Percentiles rank a stretch among this genome's conserved stretches.
These are phyloP conservation scores for Drosophila varians DNA, from an alignment of 1,140 invertebrate genomes.

Conservation along the genomic window DNA sequence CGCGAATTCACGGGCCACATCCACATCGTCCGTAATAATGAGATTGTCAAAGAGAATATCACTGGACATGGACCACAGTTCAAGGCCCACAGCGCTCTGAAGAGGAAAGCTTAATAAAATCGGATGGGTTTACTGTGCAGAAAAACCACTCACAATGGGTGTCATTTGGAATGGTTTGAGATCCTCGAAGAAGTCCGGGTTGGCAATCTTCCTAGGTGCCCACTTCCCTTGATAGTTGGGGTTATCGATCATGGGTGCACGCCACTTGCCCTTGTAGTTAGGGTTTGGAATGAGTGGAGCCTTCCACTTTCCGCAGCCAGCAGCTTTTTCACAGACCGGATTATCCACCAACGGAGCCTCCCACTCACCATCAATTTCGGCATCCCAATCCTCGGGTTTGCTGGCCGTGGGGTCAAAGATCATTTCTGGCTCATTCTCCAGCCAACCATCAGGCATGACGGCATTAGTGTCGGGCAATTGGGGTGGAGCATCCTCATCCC, in stretches of 20 bases:
- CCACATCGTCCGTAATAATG: slow-evolving; percentile 93
- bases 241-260: slow-evolving; percentile 94
- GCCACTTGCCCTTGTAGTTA: slow-evolving; percentile 96
- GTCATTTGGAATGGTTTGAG: slow-evolving; percentile 94
- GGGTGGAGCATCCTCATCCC: slow-evolving; percentile 96
- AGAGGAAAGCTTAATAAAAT: background rate
- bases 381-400: slow-evolving; percentile 98
- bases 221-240: slow-evolving; percentile 98
- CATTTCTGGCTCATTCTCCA: slow-evolving; percentile 95
- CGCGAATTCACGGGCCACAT: slow-evolving; percentile 92
- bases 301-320: slow-evolving; percentile 97
- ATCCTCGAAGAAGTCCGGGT: slow-evolving; percentile 97
- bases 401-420: slow-evolving; percentile 94
- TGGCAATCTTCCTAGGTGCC: slow-evolving; percentile 93
- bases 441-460: slow-evolving; percentile 95
- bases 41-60: slow-evolving; percentile 98
- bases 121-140: background rate
- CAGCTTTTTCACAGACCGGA: slow-evolving; percentile 91
- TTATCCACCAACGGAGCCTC: slow-evolving; percentile 97
- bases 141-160: slow-evolving; percentile 90
- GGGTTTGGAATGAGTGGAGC: slow-evolving; percentile 95
- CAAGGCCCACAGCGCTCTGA: slow-evolving; percentile 94
- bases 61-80: slow-evolving; percentile 99
- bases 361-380: slow-evolving; percentile 99
- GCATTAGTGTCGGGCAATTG: slow-evolving; percentile 95